Conservation (phyloP, 2,888 invertebrate genomes). For the Carabus problematicus region DNA sequence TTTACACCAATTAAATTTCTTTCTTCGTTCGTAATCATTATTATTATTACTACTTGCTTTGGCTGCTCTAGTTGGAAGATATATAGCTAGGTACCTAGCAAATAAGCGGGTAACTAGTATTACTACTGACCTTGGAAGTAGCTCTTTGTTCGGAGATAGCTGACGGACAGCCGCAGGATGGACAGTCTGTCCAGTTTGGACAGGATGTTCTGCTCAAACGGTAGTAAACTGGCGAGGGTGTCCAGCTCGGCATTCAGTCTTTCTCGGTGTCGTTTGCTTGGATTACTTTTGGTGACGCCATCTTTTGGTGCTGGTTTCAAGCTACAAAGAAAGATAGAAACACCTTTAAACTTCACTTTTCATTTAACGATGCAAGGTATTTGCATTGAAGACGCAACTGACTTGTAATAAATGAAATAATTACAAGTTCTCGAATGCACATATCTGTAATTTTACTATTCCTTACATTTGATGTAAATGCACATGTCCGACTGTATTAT, state of each 20-base stretch:
- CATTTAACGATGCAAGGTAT: too few relatives aligned
- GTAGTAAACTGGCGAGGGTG: conserved; percentile 91
- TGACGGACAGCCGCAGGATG: conserved; percentile 96
- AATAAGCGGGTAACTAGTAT: not conserved
- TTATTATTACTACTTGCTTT: too few relatives aligned
- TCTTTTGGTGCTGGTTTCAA: conserved; percentile 95
- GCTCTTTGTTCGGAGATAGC: conserved; percentile 98
- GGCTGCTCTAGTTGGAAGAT: too few relatives aligned
- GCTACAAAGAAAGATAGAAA: conserved; percentile 66
- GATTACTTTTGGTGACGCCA: conserved; percentile 95
- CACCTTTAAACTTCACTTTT: too few relatives aligned
- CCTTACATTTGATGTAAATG: not conserved
- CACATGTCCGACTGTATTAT: not conserved
- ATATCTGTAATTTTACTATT: not conserved
- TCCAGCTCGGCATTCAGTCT: conserved; percentile 98
- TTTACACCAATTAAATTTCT: too few relatives aligned
- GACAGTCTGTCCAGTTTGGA: conserved; percentile 98
- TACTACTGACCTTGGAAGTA: conserved; percentile 94
- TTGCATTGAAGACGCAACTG: too few relatives aligned
- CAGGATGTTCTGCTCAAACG: conserved; percentile 97
- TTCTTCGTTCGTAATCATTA: too few relatives aligned
- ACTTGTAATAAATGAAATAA: not conserved
- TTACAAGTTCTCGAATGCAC: not conserved
- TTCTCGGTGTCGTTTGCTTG: conserved; percentile 97
- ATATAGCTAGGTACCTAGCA: too few relatives aligned